Conservation (phyloP, 2,797 vertebrate genomes). For the Pachyuromys duprasi region DNA sequence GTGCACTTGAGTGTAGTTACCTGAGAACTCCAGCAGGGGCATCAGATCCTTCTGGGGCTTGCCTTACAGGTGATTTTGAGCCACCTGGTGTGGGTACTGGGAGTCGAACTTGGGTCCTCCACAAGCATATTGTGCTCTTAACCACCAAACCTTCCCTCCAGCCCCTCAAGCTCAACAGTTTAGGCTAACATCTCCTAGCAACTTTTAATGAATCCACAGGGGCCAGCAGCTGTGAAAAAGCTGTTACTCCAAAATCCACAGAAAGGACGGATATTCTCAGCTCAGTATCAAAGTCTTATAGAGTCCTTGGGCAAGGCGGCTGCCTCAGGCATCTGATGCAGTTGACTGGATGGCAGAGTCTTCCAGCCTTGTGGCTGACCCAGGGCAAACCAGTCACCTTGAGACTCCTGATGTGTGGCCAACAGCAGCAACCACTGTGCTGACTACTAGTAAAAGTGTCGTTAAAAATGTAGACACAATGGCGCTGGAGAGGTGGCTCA, state of each 20-base stretch:
- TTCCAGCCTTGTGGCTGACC: constrained; percentile 44
- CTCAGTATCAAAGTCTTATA: not conserved
- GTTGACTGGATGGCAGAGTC: constrained; percentile 46
- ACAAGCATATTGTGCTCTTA: not conserved
- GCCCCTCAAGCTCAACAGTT: not conserved
- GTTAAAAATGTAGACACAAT: constrained; percentile 77
- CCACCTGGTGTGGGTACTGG: no score
- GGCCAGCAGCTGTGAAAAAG: not conserved
- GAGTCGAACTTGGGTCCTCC: not conserved
- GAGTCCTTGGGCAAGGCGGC: not conserved
- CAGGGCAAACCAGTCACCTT: constrained; percentile 68
- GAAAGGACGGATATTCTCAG: constrained; percentile 26
- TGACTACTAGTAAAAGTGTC: constrained; percentile 73
- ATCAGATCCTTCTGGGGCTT: not conserved
- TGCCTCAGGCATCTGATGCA: constrained; percentile 2
- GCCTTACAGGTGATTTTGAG: not conserved
- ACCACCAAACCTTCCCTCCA: no score
- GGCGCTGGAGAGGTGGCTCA: not conserved
- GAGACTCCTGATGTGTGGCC: constrained; percentile 60
- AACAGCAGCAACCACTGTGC: constrained; percentile 56
- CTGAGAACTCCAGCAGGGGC: not conserved
- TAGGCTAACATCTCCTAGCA: not conserved
- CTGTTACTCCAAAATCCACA: constrained; percentile 59
- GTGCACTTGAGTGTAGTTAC: not conserved
- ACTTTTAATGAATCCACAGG: not conserved